Evolutionary conservation across 1,140 invertebrate genomes (phyloP), one percentile per base, ranked within the genome.

Genomic region (Stegodyphus mimosarum): DNA sequence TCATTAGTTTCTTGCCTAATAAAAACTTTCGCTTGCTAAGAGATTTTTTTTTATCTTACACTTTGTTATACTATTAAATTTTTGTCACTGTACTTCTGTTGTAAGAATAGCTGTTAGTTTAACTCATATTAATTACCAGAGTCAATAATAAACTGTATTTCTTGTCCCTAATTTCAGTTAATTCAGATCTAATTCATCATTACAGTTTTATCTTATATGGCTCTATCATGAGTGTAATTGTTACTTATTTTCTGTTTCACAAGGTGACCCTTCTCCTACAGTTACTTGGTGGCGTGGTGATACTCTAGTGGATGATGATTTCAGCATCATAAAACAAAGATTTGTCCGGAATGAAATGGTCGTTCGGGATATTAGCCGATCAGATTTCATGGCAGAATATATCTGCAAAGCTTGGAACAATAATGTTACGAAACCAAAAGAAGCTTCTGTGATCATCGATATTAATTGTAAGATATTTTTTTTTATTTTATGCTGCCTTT

Each of bases 271-370:
- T 33, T 91, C 93, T 85, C 95, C 95, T 0, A 92, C 92, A 86
- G 93, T 97, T 15, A 95, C 93, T 51, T 97, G 95, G 95, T 96
- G 94, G 90, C 91, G 95, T 85, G 95, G 95, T 89, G 95, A 95
- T 89, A 92, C 91, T 6, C 93, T 96, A 86, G 94, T 96, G 88
- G 95, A 96, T 90, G 94, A 96, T 88, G 94, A 94, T 9, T 95
- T 64, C 63, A 78, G 87, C 13, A 52, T 33, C 7, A 63, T 74
- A 1, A 17, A 71, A 50, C 63, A 67, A 15, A 86, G 86, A 48
- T 88, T 88, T 73, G 88, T 88, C n/a, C 64, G 76, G 6, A 96
- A 96, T 91, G 93, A 94, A 80, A 91, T 96, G 88, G 93, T 92
- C 66, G 95, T 94, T 90, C 93, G 93, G 33, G 94, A 93, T 87